Percentiles rank a stretch among this genome's conserved stretches.
Conservation (phyloP, 2,888 invertebrate genomes). For the Lissonota sp. region DNA sequence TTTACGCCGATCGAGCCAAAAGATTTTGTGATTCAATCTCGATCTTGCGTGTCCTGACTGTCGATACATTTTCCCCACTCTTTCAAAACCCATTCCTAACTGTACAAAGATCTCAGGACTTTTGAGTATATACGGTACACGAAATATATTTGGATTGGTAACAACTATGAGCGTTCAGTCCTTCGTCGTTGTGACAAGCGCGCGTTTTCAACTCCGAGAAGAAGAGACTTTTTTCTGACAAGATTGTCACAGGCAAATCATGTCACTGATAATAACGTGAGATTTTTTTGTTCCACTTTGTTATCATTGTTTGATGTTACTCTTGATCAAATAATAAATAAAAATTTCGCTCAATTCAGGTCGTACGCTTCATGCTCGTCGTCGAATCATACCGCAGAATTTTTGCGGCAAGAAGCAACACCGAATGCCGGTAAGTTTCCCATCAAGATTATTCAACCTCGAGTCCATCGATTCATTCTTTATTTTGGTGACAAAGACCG, state of each 20-base stretch:
- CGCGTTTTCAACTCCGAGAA: slow-evolving; percentile 5
- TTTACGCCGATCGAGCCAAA: slow-evolving; percentile 46
- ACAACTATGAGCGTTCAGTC: slow-evolving; percentile 70
- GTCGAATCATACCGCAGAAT: too few species aligned
- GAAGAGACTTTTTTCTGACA: background rate
- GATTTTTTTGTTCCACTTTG: too few species aligned
- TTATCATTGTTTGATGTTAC: too few species aligned
- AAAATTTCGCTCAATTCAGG: background rate
- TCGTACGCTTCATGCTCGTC: too few species aligned
- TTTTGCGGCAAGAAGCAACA: too few species aligned
- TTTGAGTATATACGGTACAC: slow-evolving; percentile 64
- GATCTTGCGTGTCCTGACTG: slow-evolving; percentile 65
- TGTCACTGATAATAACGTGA: too few species aligned
- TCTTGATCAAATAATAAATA: background rate
- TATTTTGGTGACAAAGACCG: too few species aligned
- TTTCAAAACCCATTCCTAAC: slow-evolving; percentile 74
- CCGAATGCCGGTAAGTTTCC: too few species aligned
- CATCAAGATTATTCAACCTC: too few species aligned
- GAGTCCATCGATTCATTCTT: too few species aligned
- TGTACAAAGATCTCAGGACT: slow-evolving; percentile 72
- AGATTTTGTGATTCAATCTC: slow-evolving; percentile 50
- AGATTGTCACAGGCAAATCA: background rate
- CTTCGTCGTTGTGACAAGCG: slow-evolving; percentile 48
- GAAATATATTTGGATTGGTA: slow-evolving; percentile 73
- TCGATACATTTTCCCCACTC: slow-evolving; percentile 61